Evolutionary conservation across 2,797 vertebrate genomes (phyloP).

Genomic region (Tragelaphus eurycerus): DNA sequence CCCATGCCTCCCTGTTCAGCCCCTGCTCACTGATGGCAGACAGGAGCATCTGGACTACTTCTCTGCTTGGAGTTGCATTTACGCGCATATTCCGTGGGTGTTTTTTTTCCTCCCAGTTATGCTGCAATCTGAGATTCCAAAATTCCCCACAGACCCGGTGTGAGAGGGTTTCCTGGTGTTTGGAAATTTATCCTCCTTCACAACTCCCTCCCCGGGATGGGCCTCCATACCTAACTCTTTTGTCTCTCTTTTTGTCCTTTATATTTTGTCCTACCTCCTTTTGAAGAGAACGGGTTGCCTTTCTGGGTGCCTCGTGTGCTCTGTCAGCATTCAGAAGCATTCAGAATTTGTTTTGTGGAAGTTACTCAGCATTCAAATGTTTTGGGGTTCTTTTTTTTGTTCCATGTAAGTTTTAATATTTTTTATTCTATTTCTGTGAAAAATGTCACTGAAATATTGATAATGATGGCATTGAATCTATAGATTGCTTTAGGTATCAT

Average conservation of each 20-base stretch:
- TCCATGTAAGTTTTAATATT: background rate
- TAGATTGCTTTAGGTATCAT: background rate
- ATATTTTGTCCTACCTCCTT: background rate
- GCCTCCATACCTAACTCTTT: background rate
- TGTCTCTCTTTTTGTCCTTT: background rate
- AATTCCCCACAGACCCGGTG: background rate
- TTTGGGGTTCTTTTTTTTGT: background rate
- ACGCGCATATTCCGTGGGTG: background rate
- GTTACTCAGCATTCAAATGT: background rate
- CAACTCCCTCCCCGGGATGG: fast-evolving
- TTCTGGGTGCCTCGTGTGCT: background rate
- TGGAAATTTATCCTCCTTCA: background rate
- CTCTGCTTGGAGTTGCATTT: background rate
- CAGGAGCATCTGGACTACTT: background rate
- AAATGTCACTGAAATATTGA: background rate
- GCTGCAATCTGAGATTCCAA: background rate
- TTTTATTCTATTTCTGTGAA: background rate
- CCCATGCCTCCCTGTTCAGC: background rate
- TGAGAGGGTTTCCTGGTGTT: background rate
- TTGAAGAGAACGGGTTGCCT: background rate
- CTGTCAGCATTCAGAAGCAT: background rate
- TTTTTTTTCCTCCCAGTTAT: background rate
- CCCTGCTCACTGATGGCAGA: background rate
- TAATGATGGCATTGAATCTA: background rate
- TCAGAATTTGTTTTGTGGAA: background rate